A percentile compares a stretch with the other conserved stretches of the same genome.
phyloP scores from a whole-genome alignment of 2,113 vertebrate species.

The Tamias sibiricus region DNA sequence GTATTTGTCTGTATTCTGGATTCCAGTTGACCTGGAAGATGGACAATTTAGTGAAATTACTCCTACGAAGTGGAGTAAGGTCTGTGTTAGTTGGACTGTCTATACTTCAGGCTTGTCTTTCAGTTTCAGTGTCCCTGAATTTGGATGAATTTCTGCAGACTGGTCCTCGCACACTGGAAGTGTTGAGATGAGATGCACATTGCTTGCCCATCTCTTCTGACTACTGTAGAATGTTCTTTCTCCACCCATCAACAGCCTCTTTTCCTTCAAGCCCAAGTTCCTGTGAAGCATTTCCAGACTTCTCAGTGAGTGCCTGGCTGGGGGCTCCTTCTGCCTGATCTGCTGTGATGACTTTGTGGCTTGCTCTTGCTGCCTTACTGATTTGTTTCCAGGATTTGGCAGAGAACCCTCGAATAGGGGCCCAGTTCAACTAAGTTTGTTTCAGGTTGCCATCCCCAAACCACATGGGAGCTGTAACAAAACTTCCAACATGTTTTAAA shows the following conservation, averaged over 20 bases:
- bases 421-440: too few relatives aligned
- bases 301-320: accelerated
- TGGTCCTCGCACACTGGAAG: neutral
- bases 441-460: neutral
- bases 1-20: neutral
- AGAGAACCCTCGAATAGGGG: neutral
- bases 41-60: neutral
- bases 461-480: neutral
- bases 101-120: neutral
- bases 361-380: neutral
- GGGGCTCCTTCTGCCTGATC: accelerated
- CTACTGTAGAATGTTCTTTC: neutral
- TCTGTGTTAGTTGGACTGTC: neutral
- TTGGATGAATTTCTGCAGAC: neutral
- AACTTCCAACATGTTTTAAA: neutral
- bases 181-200: neutral
- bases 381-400: neutral
- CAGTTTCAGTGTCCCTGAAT: neutral
- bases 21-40: neutral
- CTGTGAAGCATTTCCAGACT: neutral
- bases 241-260: too few relatives aligned
- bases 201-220: neutral
- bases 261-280: neutral
- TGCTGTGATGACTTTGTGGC: neutral
- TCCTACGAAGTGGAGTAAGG: too few relatives aligned